phyloP scores from a whole-genome alignment of 2,113 vertebrate species.

The Anhinga anhinga region DNA sequence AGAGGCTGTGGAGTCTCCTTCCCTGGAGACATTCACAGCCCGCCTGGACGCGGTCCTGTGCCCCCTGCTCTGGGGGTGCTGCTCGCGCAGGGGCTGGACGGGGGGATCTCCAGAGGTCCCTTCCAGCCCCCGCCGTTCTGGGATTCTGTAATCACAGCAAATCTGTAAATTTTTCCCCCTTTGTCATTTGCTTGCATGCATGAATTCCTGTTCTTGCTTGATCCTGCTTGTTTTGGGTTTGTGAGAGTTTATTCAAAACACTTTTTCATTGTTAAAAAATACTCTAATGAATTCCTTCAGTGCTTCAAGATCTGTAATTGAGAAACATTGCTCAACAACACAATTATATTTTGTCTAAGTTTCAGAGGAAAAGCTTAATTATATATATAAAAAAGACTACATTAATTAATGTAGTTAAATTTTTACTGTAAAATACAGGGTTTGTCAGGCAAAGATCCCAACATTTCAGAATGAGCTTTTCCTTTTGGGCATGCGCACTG shows the following conservation, averaged over 20 bases:
- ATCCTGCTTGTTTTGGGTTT: not conserved
- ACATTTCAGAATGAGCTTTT: fast-evolving
- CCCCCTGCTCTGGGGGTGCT: too few relatives aligned
- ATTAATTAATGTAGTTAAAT: not conserved
- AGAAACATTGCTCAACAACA: not conserved
- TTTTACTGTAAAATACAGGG: not conserved
- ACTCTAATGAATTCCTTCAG: not conserved
- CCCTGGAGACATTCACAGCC: too few relatives aligned
- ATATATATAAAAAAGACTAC: not conserved
- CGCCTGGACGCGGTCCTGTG: too few relatives aligned
- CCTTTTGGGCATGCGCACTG: fast-evolving
- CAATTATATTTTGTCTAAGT: not conserved
- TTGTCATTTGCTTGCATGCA: fast-evolving
- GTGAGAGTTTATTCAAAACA: not conserved
- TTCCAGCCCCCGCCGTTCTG: too few relatives aligned
- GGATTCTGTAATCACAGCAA: too few relatives aligned
- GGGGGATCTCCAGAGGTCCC: too few relatives aligned
- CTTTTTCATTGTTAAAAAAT: not conserved
- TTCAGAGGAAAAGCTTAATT: not conserved
- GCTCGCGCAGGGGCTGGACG: too few relatives aligned
- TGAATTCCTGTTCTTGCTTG: not conserved
- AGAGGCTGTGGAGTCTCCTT: too few relatives aligned
- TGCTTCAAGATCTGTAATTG: not conserved
- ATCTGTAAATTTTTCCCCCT: not conserved
- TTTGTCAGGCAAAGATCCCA: not conserved